phyloP scores from a whole-genome alignment of 2,888 invertebrate genomes.

The Ptilodon capucinus region DNA sequence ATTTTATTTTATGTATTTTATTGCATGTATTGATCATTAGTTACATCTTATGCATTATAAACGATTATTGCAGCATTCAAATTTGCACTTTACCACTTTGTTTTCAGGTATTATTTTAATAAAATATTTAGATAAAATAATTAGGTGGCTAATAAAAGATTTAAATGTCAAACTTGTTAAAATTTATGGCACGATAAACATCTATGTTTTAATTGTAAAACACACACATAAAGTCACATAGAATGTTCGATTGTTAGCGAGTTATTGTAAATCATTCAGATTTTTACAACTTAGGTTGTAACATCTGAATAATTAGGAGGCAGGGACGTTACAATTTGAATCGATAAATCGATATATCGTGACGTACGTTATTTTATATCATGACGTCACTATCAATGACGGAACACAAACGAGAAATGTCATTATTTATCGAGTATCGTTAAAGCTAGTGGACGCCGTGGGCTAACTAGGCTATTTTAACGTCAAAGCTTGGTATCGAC shows the following conservation, averaged over 20 bases:
- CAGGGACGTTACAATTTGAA: too few relatives aligned
- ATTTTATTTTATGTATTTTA: neutral
- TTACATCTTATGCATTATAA: neutral
- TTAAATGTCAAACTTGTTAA: constrained; percentile 25
- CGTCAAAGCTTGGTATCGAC: too few relatives aligned
- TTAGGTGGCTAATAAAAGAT: constrained; percentile 16
- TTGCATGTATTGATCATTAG: neutral
- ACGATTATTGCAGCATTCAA: neutral
- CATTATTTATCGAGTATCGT: too few relatives aligned
- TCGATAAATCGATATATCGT: too few relatives aligned
- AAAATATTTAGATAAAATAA: constrained; percentile 14
- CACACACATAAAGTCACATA: neutral
- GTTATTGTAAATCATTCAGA: constrained; percentile 12
- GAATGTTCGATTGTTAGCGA: constrained; percentile 6
- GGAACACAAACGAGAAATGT: too few relatives aligned
- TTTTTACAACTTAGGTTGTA: constrained; percentile 17
- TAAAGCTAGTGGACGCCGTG: too few relatives aligned
- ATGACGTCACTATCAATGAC: too few relatives aligned
- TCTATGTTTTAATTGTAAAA: constrained; percentile 3
- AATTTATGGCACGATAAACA: constrained; percentile 17
- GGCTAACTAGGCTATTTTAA: too few relatives aligned
- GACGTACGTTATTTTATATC: too few relatives aligned
- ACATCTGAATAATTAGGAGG: too few relatives aligned
- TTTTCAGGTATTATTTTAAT: constrained; percentile 13
- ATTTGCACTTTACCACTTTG: constrained; percentile 5